phyloP scores from a whole-genome alignment of 2,888 invertebrate genomes.

The Callimorpha dominula region DNA sequence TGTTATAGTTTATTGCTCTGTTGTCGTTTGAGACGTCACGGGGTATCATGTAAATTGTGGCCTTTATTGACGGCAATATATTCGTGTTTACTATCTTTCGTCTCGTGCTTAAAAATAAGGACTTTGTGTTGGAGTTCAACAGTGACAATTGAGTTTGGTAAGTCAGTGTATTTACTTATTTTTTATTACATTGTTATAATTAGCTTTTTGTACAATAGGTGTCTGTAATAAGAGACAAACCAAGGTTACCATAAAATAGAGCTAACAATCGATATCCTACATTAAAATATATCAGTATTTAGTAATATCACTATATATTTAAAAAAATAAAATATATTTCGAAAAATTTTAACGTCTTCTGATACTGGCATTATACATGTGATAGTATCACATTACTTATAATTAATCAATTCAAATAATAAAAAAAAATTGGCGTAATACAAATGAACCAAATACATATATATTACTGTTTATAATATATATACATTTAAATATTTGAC shows the following conservation, averaged over 20 bases:
- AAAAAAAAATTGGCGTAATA: too few relatives aligned
- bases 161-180: slow-evolving; percentile 51
- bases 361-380: too few relatives aligned
- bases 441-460: neutral
- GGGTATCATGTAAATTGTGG: slow-evolving; percentile 79
- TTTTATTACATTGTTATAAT: slow-evolving; percentile 34
- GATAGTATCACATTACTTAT: too few relatives aligned
- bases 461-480: neutral
- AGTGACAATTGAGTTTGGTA: slow-evolving; percentile 63
- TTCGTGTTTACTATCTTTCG: slow-evolving; percentile 68
- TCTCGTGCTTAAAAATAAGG: slow-evolving; percentile 71
- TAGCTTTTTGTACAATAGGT: slow-evolving; percentile 12
- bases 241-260: neutral
- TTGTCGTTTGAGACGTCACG: slow-evolving; percentile 71
- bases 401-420: too few relatives aligned
- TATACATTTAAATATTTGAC: neutral
- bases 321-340: too few relatives aligned
- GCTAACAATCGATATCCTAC: neutral
- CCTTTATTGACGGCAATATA: slow-evolving; percentile 68
- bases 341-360: too few relatives aligned
- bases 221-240: neutral
- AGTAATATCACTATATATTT: neutral
- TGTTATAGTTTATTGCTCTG: slow-evolving; percentile 83
- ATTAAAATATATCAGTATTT: neutral
- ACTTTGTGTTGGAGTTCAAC: slow-evolving; percentile 69